These are phyloP conservation scores for Drosophila mimetica DNA, from an alignment of 2,888 invertebrate species.

Conservation along the genomic window DNA sequence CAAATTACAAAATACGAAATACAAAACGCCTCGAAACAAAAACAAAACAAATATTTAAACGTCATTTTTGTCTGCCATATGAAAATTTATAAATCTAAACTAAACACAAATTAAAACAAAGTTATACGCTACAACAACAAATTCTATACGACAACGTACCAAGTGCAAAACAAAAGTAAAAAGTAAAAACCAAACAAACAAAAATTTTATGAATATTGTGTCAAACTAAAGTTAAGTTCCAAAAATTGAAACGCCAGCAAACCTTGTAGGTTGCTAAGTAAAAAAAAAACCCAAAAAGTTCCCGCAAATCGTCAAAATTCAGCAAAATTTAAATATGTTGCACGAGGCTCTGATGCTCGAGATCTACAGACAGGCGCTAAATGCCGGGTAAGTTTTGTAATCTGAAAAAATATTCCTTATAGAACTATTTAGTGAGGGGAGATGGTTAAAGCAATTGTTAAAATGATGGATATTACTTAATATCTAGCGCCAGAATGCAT, in stretches of 20 bases:
- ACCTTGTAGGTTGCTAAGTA: conserved; percentile 18
- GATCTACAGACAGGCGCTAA: conserved; percentile 84
- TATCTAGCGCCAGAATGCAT: too few species aligned
- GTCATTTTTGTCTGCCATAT: conserved; percentile 68
- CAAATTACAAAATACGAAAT: conserved; percentile 34
- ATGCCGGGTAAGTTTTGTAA: conserved; percentile 82
- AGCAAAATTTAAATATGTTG: conserved; percentile 82
- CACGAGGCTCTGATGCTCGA: conserved; percentile 84
- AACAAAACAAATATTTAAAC: conserved; percentile 43
- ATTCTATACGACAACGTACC: conserved; percentile 77
- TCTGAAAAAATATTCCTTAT: neutral
- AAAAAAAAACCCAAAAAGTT: conserved; percentile 12
- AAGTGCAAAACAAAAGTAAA: conserved; percentile 77
- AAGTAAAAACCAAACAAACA: conserved; percentile 37
- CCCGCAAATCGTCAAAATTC: conserved; percentile 69
- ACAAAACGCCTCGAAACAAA: conserved; percentile 48
- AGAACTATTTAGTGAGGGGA: neutral
- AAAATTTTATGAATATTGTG: conserved; percentile 63
- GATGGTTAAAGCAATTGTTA: too few species aligned
- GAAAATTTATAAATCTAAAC: conserved; percentile 38
- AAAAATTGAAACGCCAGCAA: conserved; percentile 19
- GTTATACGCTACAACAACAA: conserved; percentile 69
- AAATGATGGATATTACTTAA: too few species aligned
- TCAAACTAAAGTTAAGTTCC: conserved; percentile 67
- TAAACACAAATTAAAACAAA: conserved; percentile 56